Evolutionary conservation across 2,797 vertebrate species (phyloP), one percentile per base, ranked within the genome.

Genomic region (Smutsia temminckii): DNA sequence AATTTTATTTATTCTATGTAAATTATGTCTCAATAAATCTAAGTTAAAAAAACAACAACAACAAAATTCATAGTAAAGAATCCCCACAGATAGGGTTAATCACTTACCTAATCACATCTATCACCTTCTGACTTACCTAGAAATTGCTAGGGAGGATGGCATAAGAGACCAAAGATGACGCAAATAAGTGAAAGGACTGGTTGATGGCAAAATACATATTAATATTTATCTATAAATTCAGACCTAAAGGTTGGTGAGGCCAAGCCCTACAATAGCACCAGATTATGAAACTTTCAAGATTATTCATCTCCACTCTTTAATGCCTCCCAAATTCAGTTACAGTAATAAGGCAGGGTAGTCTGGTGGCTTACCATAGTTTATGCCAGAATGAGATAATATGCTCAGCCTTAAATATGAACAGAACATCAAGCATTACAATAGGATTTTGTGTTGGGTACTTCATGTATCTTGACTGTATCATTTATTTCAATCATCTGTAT

Each of bases 51-150:
- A 37, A 37, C 37, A 37, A 32, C 40, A 40, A 40, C 40, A 78
- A 66, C 42, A 89, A 80, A 72, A 29, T 61, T 34, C 21, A n/a
- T 88, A 95, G 34, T 13, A 93, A 92, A 96, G 34, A 18, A 89
- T 83, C 27, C 51, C 63, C 66, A 91, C 8, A 95, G 37, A 74
- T 68, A 79, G 21, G 4, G 29, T 83, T 85, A 85, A 21, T 61
- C 68, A 93, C 69, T 89, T 81, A 93, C 29, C 85, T 83, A 89
- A 92, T 61, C 6, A 71, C 5, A 94, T 57, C 53, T 79, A 79
- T 72, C 49, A 85, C 40, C 16, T 86, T 91, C 32, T 95, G 68
- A 92, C 37, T 93, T 94, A 66, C 55, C 74, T 91, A 93, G 57
- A 94, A 79, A 88, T 63, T 95, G 46, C 83, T 71, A 69, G 20